A percentile compares a stretch with the other conserved stretches of the same genome.
These are phyloP conservation scores for Emys orbicularis DNA, from an alignment of 2,797 vertebrate species.

Conservation along the genomic window DNA sequence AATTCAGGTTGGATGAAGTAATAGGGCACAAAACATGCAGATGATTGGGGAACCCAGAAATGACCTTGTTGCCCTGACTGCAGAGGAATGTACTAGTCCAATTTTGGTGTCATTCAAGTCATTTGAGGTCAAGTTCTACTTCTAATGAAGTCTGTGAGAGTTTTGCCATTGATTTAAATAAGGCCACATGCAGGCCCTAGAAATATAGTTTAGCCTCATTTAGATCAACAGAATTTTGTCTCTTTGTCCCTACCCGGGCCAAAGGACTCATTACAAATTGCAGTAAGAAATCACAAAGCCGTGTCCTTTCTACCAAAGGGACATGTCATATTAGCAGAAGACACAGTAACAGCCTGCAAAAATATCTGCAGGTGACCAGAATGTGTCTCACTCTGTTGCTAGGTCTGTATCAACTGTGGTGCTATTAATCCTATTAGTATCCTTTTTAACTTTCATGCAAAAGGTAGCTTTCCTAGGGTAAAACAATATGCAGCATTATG, in stretches of 20 bases:
- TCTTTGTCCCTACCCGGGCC: neutral
- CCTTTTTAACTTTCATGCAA: neutral
- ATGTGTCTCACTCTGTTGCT: neutral
- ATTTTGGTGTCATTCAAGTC: neutral
- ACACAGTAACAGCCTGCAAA: fast-evolving
- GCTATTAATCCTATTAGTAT: neutral
- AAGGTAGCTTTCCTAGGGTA: neutral
- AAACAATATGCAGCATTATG: neutral
- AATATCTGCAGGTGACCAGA: neutral
- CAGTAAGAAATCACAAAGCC: fast-evolving
- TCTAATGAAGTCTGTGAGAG: neutral
- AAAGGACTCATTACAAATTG: neutral
- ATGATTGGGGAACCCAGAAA: neutral
- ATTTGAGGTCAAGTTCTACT: neutral
- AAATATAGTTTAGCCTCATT: neutral
- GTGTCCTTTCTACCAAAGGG: fast-evolving
- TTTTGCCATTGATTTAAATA: neutral
- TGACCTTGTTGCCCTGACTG: fast-evolving
- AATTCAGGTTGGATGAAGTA: fast-evolving
- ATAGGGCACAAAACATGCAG: neutral
- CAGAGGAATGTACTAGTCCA: neutral
- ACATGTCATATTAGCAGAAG: neutral
- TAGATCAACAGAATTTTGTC: neutral
- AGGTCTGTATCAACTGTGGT: neutral
- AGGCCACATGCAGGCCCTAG: fast-evolving